phyloP scores from a whole-genome alignment of 2,888 invertebrate genomes.

The Euproctis similis region DNA sequence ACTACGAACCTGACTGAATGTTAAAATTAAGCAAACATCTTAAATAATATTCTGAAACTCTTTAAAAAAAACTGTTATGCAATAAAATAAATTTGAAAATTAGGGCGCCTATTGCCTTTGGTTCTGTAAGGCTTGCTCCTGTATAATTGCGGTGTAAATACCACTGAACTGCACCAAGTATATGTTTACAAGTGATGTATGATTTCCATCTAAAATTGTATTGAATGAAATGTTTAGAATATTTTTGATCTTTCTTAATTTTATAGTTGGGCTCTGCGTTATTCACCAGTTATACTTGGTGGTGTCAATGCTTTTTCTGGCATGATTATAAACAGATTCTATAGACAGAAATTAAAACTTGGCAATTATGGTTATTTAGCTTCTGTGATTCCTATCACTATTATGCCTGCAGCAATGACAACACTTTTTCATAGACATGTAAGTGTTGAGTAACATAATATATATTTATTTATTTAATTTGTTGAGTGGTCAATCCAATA shows the following conservation, averaged over 20 bases:
- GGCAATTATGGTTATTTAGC: conserved; percentile 74
- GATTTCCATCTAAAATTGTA: background rate
- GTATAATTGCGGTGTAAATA: no score
- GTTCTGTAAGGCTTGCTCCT: no score
- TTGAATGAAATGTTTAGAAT: background rate
- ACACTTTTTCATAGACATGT: conserved; percentile 76
- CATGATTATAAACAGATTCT: conserved; percentile 77
- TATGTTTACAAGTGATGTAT: background rate
- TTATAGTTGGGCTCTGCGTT: conserved; percentile 64
- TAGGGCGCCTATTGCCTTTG: no score
- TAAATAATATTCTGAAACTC: no score
- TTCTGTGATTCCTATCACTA: conserved; percentile 77
- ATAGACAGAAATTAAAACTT: conserved; percentile 77
- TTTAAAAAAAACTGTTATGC: no score
- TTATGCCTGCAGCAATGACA: conserved; percentile 76
- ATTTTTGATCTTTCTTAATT: background rate
- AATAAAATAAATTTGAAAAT: no score
- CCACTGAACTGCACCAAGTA: no score
- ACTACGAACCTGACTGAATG: no score
- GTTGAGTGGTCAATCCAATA: no score
- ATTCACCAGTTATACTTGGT: conserved; percentile 69
- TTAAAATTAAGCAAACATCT: no score
- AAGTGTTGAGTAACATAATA: conserved; percentile 32
- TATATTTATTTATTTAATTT: no score
- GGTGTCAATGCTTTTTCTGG: conserved; percentile 70